Percentiles rank a stretch among this genome's conserved stretches.
phyloP scores from a whole-genome alignment of 2,113 vertebrate species.

The Xenopus tropicalis region UCB_Xtro_10.0 CM004443.2:30285001-30285500 shows the following conservation, averaged over 20 bases:
- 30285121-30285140: background rate
- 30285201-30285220: background rate
- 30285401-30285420: too few species aligned
- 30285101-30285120: background rate
- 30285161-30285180: background rate
- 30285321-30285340: too few species aligned
- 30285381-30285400: too few species aligned
- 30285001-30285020: background rate
- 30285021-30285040: background rate
- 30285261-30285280: background rate
- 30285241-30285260: background rate
- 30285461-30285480: too few species aligned
- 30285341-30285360: too few species aligned
- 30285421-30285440: too few species aligned
- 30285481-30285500: too few species aligned
- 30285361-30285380: too few species aligned
- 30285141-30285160: background rate
- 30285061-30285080: background rate
- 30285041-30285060: background rate
- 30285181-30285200: background rate
- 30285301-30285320: background rate
- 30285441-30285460: too few species aligned
- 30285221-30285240: conserved; percentile 1
- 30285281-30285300: background rate
- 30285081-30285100: background rate